Conservation (phyloP, 2,888 invertebrate genomes). For the Cinara cedri region DNA sequence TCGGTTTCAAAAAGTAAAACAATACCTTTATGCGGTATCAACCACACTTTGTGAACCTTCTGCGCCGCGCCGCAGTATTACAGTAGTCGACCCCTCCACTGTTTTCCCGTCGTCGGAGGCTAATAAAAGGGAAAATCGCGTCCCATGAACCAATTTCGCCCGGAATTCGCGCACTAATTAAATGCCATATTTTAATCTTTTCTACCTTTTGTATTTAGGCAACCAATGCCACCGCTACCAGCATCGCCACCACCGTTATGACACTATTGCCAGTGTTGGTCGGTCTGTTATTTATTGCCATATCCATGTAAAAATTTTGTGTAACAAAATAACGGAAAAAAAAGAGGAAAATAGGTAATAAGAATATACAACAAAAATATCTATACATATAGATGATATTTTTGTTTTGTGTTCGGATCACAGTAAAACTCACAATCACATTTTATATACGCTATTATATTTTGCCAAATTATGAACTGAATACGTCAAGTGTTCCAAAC, state of each 20-base stretch:
- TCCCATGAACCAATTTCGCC: conserved; percentile 39
- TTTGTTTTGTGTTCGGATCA: conserved; percentile 38
- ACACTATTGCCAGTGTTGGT: background rate
- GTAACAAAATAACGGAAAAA: conserved; percentile 40
- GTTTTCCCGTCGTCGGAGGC: background rate
- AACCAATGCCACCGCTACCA: conserved; percentile 25
- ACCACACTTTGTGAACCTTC: no score
- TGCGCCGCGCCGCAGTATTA: no score
- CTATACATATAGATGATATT: conserved; percentile 37
- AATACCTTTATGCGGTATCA: conserved; percentile 7
- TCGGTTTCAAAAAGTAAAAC: conserved; percentile 24
- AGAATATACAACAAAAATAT: background rate
- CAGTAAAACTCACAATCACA: no score
- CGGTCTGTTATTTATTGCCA: conserved; percentile 46
- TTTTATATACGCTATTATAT: no score
- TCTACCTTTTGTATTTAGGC: conserved; percentile 46
- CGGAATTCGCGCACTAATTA: conserved; percentile 47
- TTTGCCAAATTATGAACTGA: no score
- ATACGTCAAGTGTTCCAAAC: no score
- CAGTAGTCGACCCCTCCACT: no score
- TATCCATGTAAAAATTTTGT: conserved; percentile 29
- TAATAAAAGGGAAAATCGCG: conserved; percentile 38
- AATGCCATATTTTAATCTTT: conserved; percentile 55
- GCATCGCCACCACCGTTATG: background rate
- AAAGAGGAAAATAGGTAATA: conserved; percentile 10